Evolutionary conservation across 2,113 vertebrate genomes (phyloP).

Genomic region (Osmerus eperlanus): DNA sequence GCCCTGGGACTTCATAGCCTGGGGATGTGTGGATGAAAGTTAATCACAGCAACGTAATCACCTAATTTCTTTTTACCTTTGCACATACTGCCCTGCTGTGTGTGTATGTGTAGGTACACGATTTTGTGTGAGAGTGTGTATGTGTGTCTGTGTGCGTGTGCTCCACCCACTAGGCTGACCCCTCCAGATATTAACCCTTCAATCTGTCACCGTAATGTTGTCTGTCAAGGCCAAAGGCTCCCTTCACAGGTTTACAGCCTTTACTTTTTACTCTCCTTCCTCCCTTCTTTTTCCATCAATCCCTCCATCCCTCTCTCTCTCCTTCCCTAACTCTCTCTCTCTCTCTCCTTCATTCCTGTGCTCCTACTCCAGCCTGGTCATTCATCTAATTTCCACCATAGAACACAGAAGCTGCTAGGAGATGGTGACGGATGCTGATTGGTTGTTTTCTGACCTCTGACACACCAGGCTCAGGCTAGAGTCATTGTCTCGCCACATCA

Average conservation of each 20-base stretch:
- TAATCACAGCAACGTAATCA: no score
- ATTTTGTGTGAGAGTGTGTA: not conserved
- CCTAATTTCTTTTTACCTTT: no score
- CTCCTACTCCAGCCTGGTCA: no score
- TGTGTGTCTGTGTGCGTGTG: not conserved
- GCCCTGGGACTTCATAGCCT: no score
- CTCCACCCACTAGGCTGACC: not conserved
- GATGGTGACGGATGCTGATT: no score
- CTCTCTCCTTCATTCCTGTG: constrained; percentile 6
- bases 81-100: not conserved
- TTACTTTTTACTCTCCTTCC: not conserved
- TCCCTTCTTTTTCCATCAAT: not conserved
- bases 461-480: no score
- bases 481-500: not conserved
- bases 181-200: not conserved
- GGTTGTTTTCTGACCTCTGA: no score
- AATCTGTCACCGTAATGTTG: not conserved
- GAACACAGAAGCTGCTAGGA: no score
- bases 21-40: no score
- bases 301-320: not conserved
- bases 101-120: not conserved
- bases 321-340: constrained; percentile 1
- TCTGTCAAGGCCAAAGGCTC: not conserved
- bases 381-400: no score
- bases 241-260: not conserved